These are phyloP conservation scores for Sinosuthora webbiana DNA, from an alignment of 2,113 vertebrate genomes.

Conservation along the genomic window DNA sequence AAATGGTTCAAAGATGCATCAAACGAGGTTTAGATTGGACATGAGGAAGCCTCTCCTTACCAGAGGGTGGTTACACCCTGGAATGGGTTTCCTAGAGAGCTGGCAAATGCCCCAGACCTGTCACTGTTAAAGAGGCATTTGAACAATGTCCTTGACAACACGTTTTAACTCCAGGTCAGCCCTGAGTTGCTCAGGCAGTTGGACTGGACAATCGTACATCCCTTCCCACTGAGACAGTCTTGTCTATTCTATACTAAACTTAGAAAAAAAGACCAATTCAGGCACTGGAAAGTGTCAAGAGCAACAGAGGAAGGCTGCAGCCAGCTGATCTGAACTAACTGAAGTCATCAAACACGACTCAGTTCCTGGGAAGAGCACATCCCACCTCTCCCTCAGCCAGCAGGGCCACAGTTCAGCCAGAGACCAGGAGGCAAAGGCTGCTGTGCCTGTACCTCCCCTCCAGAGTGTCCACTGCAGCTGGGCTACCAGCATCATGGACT, in stretches of 20 bases:
- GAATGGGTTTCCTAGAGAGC: neutral
- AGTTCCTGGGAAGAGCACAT: neutral
- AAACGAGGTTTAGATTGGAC: neutral
- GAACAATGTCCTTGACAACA: neutral
- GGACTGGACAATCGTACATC: neutral
- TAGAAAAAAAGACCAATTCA: neutral
- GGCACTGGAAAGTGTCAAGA: neutral
- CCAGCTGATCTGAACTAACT: neutral
- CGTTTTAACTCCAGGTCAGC: neutral
- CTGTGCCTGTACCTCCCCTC: rapidly evolving
- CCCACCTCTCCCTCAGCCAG: neutral
- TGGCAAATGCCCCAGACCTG: neutral
- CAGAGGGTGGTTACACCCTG: neutral
- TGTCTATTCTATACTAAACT: neutral
- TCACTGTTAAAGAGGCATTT: neutral
- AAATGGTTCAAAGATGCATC: neutral
- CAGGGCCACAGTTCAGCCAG: neutral
- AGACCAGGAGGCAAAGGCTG: neutral
- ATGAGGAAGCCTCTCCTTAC: neutral
- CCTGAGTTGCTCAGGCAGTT: neutral
- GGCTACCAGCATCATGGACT: rapidly evolving
- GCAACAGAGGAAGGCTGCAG: neutral
- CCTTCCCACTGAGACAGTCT: neutral
- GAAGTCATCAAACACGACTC: neutral
- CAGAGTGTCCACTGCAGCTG: rapidly evolving